These are phyloP conservation scores for Trochalopteron elliotii DNA, from an alignment of 2,113 vertebrate species.

Conservation along the genomic window DNA sequence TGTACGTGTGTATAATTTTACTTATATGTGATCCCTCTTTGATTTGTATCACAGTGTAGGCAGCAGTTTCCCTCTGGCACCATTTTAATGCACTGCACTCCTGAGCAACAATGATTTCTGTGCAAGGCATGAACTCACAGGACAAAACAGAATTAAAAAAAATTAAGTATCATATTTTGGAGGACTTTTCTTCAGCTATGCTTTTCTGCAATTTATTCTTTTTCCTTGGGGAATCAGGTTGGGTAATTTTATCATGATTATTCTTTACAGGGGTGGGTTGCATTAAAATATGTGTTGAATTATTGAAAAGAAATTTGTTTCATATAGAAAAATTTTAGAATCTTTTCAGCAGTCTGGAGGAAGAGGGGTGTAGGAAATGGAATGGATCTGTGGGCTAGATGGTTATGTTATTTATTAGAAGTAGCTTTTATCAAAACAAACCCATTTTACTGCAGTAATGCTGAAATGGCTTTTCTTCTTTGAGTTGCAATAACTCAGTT, in stretches of 20 bases:
- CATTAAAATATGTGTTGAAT: neutral
- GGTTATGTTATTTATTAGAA: conserved; percentile 4
- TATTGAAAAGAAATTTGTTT: neutral
- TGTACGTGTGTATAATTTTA: neutral
- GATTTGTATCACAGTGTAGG: neutral
- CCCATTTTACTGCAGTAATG: neutral
- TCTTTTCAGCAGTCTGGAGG: neutral
- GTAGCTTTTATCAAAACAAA: conserved; percentile 17
- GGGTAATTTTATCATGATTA: neutral
- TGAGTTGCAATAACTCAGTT: conserved; percentile 49
- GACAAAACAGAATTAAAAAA: neutral
- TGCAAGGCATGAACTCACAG: neutral
- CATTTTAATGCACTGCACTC: neutral
- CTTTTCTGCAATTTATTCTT: neutral
- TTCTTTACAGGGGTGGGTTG: neutral
- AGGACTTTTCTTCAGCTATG: neutral
- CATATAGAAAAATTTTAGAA: neutral
- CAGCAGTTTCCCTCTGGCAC: neutral
- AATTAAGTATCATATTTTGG: neutral
- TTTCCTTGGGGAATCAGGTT: neutral
- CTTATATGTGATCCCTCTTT: neutral
- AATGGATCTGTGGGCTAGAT: neutral
- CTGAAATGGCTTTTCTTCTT: conserved; percentile 40
- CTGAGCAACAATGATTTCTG: neutral
- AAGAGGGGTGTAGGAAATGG: neutral